phyloP scores from a whole-genome alignment of 2,888 invertebrate genomes.

The Folsomia candida region DNA sequence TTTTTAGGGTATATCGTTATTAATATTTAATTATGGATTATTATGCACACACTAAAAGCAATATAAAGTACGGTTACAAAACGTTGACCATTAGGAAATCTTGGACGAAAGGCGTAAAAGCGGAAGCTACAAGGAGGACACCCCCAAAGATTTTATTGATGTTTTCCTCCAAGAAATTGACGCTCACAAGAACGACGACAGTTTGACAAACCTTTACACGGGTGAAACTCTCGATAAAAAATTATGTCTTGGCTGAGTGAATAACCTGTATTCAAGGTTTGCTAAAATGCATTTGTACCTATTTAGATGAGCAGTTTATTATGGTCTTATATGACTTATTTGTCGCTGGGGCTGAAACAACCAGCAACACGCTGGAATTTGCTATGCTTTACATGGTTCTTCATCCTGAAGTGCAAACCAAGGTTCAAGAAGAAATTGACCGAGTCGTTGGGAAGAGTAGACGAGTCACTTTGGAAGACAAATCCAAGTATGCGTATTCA shows the following conservation, averaged over 20 bases:
- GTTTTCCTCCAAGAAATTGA: conserved; percentile 46
- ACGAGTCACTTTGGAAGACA: conserved; percentile 33
- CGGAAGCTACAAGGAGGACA: conserved; percentile 36
- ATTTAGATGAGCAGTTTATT: conserved; percentile 39
- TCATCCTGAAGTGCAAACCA: conserved; percentile 50
- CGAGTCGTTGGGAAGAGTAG: conserved; percentile 48
- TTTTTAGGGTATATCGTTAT: conserved; percentile 20
- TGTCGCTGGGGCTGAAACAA: conserved; percentile 47
- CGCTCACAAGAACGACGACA: conserved; percentile 20
- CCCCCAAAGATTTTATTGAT: conserved; percentile 43
- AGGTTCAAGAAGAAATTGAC: conserved; percentile 52
- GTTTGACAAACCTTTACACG: conserved; percentile 23
- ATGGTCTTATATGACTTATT: conserved; percentile 39
- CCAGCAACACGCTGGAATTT: conserved; percentile 47
- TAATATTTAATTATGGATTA: not conserved
- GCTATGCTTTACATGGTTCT: conserved; percentile 51
- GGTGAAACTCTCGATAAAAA: no score
- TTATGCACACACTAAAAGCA: not conserved
- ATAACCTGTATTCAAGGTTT: no score
- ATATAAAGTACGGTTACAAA: conserved; percentile 4
- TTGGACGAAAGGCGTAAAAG: conserved; percentile 28
- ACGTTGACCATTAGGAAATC: conserved; percentile 28
- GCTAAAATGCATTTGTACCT: not conserved
- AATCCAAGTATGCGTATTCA: conserved; percentile 16
- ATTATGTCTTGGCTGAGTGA: not conserved